Conservation (phyloP, 2,888 invertebrate species). For the Agriopis leucophaearia region DNA sequence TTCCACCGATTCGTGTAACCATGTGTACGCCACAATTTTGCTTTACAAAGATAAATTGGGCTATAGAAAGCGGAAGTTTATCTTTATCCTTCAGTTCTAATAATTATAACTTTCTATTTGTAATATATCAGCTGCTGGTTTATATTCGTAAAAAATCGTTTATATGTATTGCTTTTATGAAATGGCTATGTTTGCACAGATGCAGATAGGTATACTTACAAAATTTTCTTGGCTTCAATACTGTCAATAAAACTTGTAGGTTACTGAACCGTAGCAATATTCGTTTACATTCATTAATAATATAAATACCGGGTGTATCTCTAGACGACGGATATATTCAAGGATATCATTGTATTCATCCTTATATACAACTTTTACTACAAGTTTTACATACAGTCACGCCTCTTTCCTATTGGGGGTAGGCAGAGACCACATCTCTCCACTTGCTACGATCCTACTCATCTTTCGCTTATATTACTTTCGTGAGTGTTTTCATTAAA, state of each 20-base stretch:
- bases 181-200: slow-evolving; percentile 7
- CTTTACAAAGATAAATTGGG: background rate
- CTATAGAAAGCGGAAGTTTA: background rate
- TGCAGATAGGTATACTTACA: background rate
- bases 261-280: slow-evolving; percentile 15
- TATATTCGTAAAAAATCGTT: background rate
- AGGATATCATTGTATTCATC: too few relatives aligned
- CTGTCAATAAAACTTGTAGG: background rate
- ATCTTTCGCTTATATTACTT: too few relatives aligned
- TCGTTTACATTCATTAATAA: slow-evolving; percentile 11
- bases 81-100: background rate
- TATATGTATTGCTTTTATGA: background rate
- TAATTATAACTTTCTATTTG: background rate
- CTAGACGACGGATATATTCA: background rate
- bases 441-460: too few relatives aligned
- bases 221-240: background rate
- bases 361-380: too few relatives aligned
- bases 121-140: background rate
- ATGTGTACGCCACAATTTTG: background rate
- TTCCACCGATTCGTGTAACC: too few relatives aligned
- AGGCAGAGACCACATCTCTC: too few relatives aligned
- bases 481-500: too few relatives aligned
- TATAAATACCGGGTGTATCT: too few relatives aligned
- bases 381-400: too few relatives aligned
- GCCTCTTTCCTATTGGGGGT: too few relatives aligned